phyloP scores from a whole-genome alignment of 2,113 vertebrate genomes.

The Prietella phreatophila region DNA sequence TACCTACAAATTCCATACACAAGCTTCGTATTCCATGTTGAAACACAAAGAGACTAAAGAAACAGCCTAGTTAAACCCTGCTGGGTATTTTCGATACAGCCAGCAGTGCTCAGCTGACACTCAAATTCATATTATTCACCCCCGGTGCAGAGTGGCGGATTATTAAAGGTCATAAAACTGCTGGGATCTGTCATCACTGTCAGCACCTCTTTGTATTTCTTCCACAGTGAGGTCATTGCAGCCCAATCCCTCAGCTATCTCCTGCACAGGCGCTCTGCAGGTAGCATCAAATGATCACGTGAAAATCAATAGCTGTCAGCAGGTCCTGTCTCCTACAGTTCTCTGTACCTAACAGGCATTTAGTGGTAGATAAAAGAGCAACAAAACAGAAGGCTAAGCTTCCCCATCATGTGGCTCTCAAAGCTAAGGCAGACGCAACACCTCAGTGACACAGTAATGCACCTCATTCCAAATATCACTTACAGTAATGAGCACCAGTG shows the following conservation, averaged over 20 bases:
- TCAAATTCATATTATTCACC: constrained; percentile 45
- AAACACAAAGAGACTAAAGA: neutral
- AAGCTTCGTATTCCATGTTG: neutral
- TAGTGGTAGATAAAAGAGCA: constrained; percentile 39
- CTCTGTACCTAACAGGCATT: constrained; percentile 50
- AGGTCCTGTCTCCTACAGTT: constrained; percentile 22
- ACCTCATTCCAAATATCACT: constrained; percentile 2
- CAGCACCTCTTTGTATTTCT: constrained; percentile 30
- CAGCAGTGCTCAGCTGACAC: constrained; percentile 40
- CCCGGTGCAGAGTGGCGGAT: constrained; percentile 38
- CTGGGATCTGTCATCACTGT: constrained; percentile 43
- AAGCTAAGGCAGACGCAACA: neutral
- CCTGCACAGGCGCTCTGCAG: constrained; percentile 32
- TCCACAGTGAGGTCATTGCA: constrained; percentile 41
- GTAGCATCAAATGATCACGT: constrained; percentile 50
- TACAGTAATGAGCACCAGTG: constrained; percentile 48
- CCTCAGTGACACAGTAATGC: neutral
- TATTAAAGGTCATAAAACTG: constrained; percentile 57
- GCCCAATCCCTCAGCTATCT: neutral
- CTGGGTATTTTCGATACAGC: constrained; percentile 45
- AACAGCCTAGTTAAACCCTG: constrained; percentile 28
- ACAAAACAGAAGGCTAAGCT: constrained; percentile 27
- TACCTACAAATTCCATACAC: neutral
- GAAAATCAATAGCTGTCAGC: constrained; percentile 49
- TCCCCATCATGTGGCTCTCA: neutral